phyloP scores from a whole-genome alignment of 2,113 vertebrate genomes.

The Nansenia antarctica region DNA sequence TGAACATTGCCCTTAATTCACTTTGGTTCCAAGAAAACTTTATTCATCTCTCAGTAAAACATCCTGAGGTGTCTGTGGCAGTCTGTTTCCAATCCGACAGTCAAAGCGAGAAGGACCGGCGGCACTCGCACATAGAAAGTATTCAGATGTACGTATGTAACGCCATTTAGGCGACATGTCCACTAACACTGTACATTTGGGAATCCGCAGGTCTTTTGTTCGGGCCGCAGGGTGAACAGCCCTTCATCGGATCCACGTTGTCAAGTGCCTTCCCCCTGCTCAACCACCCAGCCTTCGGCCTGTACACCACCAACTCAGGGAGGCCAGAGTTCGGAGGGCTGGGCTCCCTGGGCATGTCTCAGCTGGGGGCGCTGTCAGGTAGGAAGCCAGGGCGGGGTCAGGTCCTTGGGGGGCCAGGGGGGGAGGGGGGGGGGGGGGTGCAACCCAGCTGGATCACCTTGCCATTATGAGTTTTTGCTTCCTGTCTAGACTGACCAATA shows the following conservation, averaged over 20 bases:
- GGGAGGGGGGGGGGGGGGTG: too few relatives aligned
- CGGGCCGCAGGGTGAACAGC: constrained; percentile 84
- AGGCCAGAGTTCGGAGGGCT: constrained; percentile 88
- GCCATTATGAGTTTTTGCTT: too few relatives aligned
- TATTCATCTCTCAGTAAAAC: neutral
- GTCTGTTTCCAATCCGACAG: too few relatives aligned
- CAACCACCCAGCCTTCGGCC: constrained; percentile 85
- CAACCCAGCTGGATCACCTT: too few relatives aligned
- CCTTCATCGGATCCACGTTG: constrained; percentile 86
- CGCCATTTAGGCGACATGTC: too few relatives aligned
- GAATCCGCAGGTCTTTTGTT: constrained; percentile 82
- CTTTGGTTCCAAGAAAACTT: neutral
- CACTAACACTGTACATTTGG: neutral
- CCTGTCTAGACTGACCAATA: too few relatives aligned
- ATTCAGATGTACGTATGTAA: too few relatives aligned
- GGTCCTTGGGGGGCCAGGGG: constrained; percentile 54
- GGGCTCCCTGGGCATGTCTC: constrained; percentile 77
- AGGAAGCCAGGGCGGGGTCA: too few relatives aligned
- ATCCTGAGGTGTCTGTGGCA: too few relatives aligned
- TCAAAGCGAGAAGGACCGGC: too few relatives aligned
- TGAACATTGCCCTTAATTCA: neutral
- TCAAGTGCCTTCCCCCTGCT: constrained; percentile 92
- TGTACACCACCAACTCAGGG: constrained; percentile 82
- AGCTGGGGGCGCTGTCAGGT: neutral
- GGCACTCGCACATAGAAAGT: too few relatives aligned